A percentile compares a stretch with the other conserved stretches of the same genome.
phyloP scores from a whole-genome alignment of 2,113 vertebrate genomes.

The Craseonycteris thonglongyai region DNA sequence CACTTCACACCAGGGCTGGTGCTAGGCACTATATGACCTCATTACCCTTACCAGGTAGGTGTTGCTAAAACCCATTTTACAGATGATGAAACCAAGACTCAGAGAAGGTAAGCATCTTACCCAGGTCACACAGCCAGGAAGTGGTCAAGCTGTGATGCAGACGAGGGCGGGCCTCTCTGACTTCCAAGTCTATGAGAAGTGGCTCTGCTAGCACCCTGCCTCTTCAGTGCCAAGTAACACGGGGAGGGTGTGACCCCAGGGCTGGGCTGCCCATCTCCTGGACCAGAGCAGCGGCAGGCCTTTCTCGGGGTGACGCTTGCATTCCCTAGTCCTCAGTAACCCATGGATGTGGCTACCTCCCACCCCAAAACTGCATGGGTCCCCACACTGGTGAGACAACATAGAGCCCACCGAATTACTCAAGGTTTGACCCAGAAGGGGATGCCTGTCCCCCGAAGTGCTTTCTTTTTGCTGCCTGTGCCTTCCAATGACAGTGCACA shows the following conservation, averaged over 20 bases:
- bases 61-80: not conserved
- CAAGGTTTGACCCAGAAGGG: not conserved
- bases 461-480: not conserved
- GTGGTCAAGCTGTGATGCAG: not conserved
- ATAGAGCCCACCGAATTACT: not conserved
- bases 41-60: not conserved
- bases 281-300: conserved; percentile 25
- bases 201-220: not conserved
- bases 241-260: not conserved
- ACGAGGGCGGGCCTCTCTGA: conserved; percentile 22
- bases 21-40: not conserved
- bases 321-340: conserved; percentile 55
- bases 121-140: not conserved
- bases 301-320: not conserved
- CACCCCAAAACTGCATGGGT: fast-evolving
- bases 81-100: not conserved
- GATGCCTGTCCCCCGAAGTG: not conserved
- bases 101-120: not conserved
- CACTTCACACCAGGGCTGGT: not conserved
- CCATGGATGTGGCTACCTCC: not conserved
- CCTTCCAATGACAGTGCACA: not conserved
- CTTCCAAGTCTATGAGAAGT: not conserved
- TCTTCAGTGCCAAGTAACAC: not conserved
- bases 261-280: not conserved
- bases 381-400: not conserved